phyloP scores from a whole-genome alignment of 2,797 vertebrate genomes.

The Novumbra hubbsi region DNA sequence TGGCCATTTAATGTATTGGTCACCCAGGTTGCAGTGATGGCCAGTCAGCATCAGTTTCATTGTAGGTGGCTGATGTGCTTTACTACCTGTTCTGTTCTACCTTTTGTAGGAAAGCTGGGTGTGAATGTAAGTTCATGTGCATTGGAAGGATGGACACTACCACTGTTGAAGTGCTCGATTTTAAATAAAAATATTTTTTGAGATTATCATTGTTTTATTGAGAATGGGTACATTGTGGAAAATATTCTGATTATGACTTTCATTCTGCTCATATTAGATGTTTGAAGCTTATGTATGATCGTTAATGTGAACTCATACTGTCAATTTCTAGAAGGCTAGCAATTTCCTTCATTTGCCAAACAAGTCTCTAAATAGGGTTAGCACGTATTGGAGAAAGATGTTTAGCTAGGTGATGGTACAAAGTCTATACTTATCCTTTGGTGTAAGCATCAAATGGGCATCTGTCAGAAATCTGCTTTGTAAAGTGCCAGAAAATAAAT shows the following conservation, averaged over 20 bases:
- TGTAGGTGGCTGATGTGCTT: neutral
- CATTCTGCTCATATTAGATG: no score
- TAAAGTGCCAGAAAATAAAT: no score
- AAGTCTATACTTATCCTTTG: no score
- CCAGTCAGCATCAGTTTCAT: neutral
- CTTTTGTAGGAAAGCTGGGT: conserved; percentile 46
- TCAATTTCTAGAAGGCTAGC: no score
- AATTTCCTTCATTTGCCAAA: no score
- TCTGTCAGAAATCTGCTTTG: no score
- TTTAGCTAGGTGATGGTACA: no score
- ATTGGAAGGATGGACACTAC: neutral
- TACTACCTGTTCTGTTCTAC: conserved; percentile 9
- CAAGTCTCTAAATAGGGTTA: no score
- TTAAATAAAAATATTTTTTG: conserved; percentile 5
- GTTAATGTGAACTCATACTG: no score
- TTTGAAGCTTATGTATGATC: no score
- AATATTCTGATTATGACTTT: neutral
- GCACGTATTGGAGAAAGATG: no score
- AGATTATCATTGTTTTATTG: neutral
- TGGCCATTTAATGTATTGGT: neutral
- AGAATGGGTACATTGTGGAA: neutral
- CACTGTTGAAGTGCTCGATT: neutral
- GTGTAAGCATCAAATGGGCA: no score
- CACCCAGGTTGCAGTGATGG: neutral
- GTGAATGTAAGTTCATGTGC: conserved; percentile 32